phyloP scores from a whole-genome alignment of 2,888 invertebrate species.

The Gasteruption jaculator region DNA sequence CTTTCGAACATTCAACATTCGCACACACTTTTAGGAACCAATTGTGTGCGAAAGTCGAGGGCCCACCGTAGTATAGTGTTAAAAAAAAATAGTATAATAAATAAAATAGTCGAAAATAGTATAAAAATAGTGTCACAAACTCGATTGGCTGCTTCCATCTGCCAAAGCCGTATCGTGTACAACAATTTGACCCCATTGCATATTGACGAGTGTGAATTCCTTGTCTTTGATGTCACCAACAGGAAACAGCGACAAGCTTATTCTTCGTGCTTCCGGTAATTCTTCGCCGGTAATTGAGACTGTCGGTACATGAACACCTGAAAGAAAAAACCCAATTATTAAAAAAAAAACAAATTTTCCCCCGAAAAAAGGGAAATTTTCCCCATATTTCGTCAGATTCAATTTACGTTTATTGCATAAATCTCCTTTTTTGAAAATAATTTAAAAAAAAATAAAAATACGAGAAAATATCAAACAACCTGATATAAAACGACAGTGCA shows the following conservation, averaged over 20 bases:
- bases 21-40: no score
- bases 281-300: slow-evolving; percentile 61
- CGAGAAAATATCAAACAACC: no score
- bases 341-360: no score
- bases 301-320: slow-evolving; percentile 66
- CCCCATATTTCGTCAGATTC: no score
- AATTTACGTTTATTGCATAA: no score
- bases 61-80: background rate
- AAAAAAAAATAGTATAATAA: background rate
- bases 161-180: slow-evolving; percentile 77
- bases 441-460: no score
- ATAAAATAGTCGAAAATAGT: background rate
- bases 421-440: no score
- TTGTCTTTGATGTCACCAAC: slow-evolving; percentile 68
- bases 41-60: background rate
- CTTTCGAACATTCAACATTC: no score
- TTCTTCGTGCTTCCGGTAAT: slow-evolving; percentile 66
- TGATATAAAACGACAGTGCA: no score
- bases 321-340: no score
- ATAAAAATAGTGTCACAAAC: slow-evolving; percentile 55
- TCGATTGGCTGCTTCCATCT: slow-evolving; percentile 68
- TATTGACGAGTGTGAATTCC: slow-evolving; percentile 69
- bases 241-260: slow-evolving; percentile 69
- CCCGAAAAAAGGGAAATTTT: no score
- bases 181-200: slow-evolving; percentile 77